Conservation (phyloP, 2,888 invertebrate species). For the Dicyrtoma fusca region DNA sequence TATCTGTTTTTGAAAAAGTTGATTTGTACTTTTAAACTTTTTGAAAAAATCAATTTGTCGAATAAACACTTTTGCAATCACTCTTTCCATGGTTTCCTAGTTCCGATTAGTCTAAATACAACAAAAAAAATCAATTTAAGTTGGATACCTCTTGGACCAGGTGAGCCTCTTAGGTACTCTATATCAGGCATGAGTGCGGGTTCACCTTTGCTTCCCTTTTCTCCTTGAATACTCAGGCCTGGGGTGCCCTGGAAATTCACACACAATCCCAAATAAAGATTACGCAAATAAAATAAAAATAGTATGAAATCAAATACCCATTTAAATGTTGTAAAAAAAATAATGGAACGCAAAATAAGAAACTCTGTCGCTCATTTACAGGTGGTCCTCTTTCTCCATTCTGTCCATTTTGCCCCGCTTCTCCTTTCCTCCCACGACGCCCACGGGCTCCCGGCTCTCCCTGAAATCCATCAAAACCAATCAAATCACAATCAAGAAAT, state of each 20-base stretch:
- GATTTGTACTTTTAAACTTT: too few species aligned
- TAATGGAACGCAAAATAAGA: neutral
- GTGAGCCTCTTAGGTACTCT: constrained; percentile 10
- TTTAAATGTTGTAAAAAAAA: neutral
- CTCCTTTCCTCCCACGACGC: constrained; percentile 7
- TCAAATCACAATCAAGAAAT: neutral
- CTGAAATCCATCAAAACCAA: neutral
- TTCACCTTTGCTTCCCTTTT: constrained; percentile 29
- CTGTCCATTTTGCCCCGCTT: constrained; percentile 10
- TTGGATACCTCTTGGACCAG: constrained; percentile 26
- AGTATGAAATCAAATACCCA: neutral
- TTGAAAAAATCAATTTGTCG: too few species aligned
- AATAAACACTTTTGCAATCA: too few species aligned
- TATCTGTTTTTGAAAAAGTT: too few species aligned
- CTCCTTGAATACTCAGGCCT: constrained; percentile 24
- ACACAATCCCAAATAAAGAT: neutral
- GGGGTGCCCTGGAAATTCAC: constrained; percentile 1
- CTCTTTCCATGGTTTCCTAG: too few species aligned
- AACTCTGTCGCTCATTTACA: too few species aligned
- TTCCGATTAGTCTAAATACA: too few species aligned
- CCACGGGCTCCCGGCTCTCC: constrained; percentile 16
- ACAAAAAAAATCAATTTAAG: too few species aligned
- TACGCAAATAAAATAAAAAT: neutral
- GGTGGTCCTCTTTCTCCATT: neutral
- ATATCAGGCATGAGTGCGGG: constrained; percentile 13